Conservation (phyloP, 2,797 vertebrate genomes). For the Nannoperca australis region DNA sequence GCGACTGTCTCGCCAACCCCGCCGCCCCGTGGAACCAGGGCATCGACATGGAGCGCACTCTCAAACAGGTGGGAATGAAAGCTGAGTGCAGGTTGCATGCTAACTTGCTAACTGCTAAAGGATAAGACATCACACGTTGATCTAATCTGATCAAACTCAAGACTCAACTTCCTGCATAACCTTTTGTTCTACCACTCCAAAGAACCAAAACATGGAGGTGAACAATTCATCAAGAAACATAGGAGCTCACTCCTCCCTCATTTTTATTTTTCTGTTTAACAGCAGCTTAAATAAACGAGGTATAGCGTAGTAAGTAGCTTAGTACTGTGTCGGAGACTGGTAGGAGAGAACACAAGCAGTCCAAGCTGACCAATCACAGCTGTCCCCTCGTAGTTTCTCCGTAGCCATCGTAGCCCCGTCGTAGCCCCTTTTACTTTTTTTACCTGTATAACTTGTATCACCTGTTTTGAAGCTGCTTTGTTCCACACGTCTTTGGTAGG, state of each 20-base stretch:
- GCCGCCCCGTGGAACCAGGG: slow-evolving; percentile 97
- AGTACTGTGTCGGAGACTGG: no score
- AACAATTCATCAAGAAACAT: neutral
- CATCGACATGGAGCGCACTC: slow-evolving; percentile 95
- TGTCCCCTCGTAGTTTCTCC: no score
- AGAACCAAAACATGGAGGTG: neutral
- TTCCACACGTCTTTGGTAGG: neutral
- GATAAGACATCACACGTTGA: neutral
- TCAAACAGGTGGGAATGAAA: slow-evolving; percentile 89
- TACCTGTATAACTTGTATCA: neutral
- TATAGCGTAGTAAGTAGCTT: no score
- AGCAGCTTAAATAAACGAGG: neutral
- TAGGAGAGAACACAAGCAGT: no score
- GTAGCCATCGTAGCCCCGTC: no score
- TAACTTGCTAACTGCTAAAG: no score
- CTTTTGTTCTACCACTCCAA: neutral
- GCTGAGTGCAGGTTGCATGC: neutral
- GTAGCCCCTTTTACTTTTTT: no score
- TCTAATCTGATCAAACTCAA: neutral
- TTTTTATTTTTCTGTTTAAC: neutral
- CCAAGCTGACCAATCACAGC: no score
- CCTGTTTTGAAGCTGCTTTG: neutral
- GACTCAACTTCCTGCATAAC: neutral
- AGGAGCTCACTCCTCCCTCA: no score
- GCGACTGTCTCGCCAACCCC: slow-evolving; percentile 95